Evolutionary conservation across 2,797 vertebrate genomes (phyloP).

Genomic region (Sebastes minor): DNA sequence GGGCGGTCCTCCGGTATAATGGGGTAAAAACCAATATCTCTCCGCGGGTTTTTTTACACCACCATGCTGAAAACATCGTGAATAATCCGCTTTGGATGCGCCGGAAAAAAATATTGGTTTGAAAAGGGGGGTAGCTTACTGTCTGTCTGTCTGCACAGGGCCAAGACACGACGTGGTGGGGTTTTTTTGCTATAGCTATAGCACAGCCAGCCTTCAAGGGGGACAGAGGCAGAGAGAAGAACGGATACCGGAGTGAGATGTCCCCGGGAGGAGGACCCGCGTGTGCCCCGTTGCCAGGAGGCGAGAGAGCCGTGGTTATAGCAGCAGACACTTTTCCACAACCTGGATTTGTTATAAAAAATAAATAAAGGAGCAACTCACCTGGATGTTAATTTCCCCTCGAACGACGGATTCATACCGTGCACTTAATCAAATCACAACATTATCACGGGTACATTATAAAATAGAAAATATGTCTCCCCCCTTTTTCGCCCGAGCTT

Average conservation of each 20-base stretch:
- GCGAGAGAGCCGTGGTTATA: constrained; percentile 56
- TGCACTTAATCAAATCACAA: constrained; percentile 70
- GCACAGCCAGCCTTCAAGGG: constrained; percentile 74
- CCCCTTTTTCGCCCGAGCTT: constrained; percentile 76
- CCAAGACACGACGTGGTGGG: constrained; percentile 73
- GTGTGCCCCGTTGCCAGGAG: constrained; percentile 83
- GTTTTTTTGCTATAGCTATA: no score
- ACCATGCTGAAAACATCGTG: constrained; percentile 75
- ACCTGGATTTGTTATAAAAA: constrained; percentile 34
- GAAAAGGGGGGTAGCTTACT: constrained; percentile 18
- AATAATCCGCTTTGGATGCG: constrained; percentile 75
- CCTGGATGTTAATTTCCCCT: constrained; percentile 63
- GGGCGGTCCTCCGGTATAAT: constrained; percentile 79
- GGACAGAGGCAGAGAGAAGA: constrained; percentile 77
- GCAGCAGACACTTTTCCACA: constrained; percentile 64
- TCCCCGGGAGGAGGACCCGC: constrained; percentile 84
- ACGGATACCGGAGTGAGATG: constrained; percentile 83
- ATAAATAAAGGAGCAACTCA: constrained; percentile 60
- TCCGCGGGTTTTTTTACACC: constrained; percentile 73
- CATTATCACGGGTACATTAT: constrained; percentile 78
- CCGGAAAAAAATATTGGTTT: constrained; percentile 25
- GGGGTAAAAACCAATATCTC: constrained; percentile 76
- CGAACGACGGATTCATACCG: constrained; percentile 41
- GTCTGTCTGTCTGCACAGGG: constrained; percentile 56
- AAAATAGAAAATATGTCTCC: constrained; percentile 76